Conservation (phyloP, 2,797 vertebrate genomes). For the Hipposideros larvatus region DNA sequence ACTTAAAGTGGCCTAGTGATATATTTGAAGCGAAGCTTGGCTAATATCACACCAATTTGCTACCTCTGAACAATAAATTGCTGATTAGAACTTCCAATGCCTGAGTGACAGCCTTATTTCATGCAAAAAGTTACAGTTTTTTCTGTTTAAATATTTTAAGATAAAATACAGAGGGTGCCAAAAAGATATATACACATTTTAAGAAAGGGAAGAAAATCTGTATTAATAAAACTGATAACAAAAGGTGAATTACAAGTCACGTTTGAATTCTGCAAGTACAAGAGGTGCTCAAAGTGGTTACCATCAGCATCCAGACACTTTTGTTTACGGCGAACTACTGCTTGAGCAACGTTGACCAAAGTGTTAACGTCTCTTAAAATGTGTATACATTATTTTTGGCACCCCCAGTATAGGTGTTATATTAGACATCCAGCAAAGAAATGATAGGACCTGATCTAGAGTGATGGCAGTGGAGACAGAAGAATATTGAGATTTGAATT, state of each 20-base stretch:
- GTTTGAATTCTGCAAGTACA: too few species aligned
- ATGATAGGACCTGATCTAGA: neutral
- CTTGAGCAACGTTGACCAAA: too few species aligned
- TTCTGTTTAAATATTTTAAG: neutral
- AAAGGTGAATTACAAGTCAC: too few species aligned
- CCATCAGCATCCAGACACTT: too few species aligned
- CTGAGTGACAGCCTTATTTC: neutral
- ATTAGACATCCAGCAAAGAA: neutral
- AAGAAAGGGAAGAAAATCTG: too few species aligned
- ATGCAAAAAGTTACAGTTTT: neutral
- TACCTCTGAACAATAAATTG: neutral
- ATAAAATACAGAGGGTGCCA: neutral
- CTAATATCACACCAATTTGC: neutral
- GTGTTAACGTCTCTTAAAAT: too few species aligned
- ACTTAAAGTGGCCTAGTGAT: neutral
- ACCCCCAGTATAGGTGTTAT: neutral
- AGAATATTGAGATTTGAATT: neutral
- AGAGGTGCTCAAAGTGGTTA: too few species aligned
- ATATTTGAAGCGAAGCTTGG: neutral
- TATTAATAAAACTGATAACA: too few species aligned
- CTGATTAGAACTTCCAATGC: neutral
- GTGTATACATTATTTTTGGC: too few species aligned
- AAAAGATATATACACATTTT: too few species aligned
- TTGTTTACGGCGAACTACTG: too few species aligned
- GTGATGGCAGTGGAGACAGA: neutral